Conservation (phyloP, 2,797 vertebrate genomes). For the Protosalanx chinensis region DNA sequence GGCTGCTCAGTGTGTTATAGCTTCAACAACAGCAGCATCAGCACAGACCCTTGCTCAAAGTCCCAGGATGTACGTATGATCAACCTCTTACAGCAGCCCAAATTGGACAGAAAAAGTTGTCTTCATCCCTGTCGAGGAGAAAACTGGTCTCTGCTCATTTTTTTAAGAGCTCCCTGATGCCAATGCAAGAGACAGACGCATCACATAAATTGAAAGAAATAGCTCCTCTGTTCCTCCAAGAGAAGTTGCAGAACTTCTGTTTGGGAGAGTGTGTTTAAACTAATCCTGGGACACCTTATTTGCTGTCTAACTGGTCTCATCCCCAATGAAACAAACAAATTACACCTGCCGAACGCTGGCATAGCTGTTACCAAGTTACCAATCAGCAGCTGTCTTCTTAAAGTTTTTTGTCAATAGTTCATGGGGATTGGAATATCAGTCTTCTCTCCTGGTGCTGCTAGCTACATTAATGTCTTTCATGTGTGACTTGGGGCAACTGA, state of each 20-base stretch:
- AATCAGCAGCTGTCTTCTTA: conserved; percentile 59
- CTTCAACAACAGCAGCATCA: conserved; percentile 60
- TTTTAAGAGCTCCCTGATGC: conserved; percentile 44
- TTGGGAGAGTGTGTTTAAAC: conserved; percentile 14
- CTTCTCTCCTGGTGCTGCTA: conserved; percentile 50
- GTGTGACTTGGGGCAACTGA: conserved; percentile 53
- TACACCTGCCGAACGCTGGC: conserved; percentile 45
- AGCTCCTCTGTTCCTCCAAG: conserved; percentile 30
- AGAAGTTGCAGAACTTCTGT: conserved; percentile 23
- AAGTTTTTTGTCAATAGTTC: conserved; percentile 67
- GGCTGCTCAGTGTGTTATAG: conserved; percentile 50
- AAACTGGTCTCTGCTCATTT: conserved; percentile 40
- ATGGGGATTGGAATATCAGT: conserved; percentile 45
- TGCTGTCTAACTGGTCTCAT: conserved; percentile 56
- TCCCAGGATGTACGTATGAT: conserved; percentile 61
- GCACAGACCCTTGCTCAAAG: conserved; percentile 63
- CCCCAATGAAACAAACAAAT: conserved; percentile 52
- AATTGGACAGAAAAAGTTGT: conserved; percentile 51
- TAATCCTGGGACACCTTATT: conserved; percentile 35
- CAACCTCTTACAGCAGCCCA: conserved; percentile 55
- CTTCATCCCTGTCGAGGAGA: conserved; percentile 30
- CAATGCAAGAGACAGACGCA: conserved; percentile 43
- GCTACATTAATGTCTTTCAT: conserved; percentile 67
- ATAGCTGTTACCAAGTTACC: conserved; percentile 50
- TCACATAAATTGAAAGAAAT: conserved; percentile 62